Percentiles rank a stretch among this genome's conserved stretches.
Evolutionary conservation across 2,888 invertebrate genomes (phyloP).

Genomic region (Fragum sueziense): DNA sequence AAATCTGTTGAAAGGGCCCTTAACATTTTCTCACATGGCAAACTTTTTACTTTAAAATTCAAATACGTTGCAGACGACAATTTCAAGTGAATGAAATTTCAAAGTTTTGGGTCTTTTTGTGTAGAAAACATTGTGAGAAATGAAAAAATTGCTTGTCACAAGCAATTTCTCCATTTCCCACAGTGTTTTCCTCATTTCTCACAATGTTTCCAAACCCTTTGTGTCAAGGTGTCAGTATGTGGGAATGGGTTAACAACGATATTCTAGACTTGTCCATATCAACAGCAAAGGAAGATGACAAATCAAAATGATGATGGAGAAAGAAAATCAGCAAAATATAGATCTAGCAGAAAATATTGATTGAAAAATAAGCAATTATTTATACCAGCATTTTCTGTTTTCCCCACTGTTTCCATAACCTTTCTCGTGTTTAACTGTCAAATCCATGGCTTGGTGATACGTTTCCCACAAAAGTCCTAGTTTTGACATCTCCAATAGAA

Average conservation of each 20-base stretch:
- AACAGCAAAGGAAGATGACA: too few species aligned
- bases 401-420: too few species aligned
- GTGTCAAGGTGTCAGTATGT: background rate
- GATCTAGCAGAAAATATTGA: background rate
- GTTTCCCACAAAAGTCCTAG: background rate
- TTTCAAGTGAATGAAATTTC: too few species aligned
- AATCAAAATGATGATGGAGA: too few species aligned
- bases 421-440: too few species aligned
- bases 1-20: too few species aligned
- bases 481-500: too few species aligned
- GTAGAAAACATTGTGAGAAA: too few species aligned
- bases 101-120: too few species aligned
- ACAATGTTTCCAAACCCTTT: background rate
- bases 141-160: background rate
- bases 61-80: too few species aligned
- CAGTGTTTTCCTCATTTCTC: background rate
- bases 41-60: background rate
- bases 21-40: background rate
- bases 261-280: too few species aligned
- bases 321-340: background rate
- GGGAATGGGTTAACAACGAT: too few species aligned
- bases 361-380: background rate
- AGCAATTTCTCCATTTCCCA: slow-evolving; percentile 2
- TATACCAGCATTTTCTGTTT: background rate
- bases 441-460: background rate